phyloP scores from a whole-genome alignment of 2,797 vertebrate species.

The Tiaroga cobitis region DNA sequence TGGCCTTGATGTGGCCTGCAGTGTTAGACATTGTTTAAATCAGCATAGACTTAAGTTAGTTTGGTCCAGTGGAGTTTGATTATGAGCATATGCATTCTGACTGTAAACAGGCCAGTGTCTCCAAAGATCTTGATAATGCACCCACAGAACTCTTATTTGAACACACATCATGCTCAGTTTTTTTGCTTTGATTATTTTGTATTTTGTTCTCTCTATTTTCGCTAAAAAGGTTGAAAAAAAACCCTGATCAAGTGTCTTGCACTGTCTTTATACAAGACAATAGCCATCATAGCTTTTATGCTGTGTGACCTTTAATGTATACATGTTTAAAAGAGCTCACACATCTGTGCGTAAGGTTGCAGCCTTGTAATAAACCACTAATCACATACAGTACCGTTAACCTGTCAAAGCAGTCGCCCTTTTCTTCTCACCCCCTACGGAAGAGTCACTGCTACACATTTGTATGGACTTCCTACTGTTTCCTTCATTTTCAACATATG shows the following conservation, averaged over 20 bases:
- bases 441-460: conserved; percentile 11
- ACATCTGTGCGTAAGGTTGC: background rate
- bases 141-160: background rate
- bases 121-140: background rate
- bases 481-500: conserved; percentile 56
- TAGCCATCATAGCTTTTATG: background rate
- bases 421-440: conserved; percentile 41
- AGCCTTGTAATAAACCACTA: conserved; percentile 29
- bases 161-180: background rate
- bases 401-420: conserved; percentile 9
- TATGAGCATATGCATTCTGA: background rate
- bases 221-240: background rate
- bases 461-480: conserved; percentile 49
- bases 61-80: background rate
- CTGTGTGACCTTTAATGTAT: background rate
- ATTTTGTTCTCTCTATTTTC: background rate
- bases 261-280: background rate
- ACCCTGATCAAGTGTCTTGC: background rate
- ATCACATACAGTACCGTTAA: conserved; percentile 48
- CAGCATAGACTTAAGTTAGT: background rate
- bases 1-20: conserved; percentile 2
- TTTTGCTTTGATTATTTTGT: conserved; percentile 21
- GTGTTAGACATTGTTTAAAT: conserved; percentile 4
- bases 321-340: conserved; percentile 1
- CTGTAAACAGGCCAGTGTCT: background rate